Base-by-base conservation (phyloP, 1,140 invertebrate species). In the Leguminivora glycinivorella region DNA sequence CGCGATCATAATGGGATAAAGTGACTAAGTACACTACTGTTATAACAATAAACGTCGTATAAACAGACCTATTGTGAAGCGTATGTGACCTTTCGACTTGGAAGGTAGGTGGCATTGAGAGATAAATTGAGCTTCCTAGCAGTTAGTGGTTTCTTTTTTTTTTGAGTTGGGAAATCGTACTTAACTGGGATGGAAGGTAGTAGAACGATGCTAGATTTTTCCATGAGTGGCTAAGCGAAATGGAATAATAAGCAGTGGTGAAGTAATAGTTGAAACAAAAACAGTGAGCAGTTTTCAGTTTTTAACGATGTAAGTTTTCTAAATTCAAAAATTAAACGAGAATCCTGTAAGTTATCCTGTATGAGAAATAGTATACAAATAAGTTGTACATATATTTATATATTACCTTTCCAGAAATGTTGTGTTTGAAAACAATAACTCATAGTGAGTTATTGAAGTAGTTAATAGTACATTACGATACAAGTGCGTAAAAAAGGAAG, bases 101-200 rank as follows among this genome's bases (percentile, higher is more conserved):
- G 7, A 52, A n/a, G 7, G 0, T 10, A 52, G n/a, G 47, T 63
- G 58, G 58, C 58, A 63, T 63, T 63, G 58, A 63, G 58, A 63
- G 58, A 26, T n/a, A 63, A 63, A 29, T 29, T 63, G 58, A 29
- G 25, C 58, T 63, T 63, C 58, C 58, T 63, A 63, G 29, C 58
- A 17, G 58, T 63, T 31, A 63, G 26, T 29, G 26, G 9, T 29
- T 63, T 63, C n/a, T 29, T 63, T 63, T 29, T 63, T 63, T 63
- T 29, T 29, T 22, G 7, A 22, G 47, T 52, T 52, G 7, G 47
- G 47, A 52, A 52, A 52, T 52, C 47, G 10, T 52, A 22, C 19
- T 52, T 43, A 43, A 43, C 40, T 52, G 43, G 17, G 17, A 22
- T 22, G 47, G 47, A 52, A 9, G 14, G 0, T 52, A 52, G 17